Base-by-base conservation (phyloP, 2,113 vertebrate species). In the Cyprinus carpio region DNA sequence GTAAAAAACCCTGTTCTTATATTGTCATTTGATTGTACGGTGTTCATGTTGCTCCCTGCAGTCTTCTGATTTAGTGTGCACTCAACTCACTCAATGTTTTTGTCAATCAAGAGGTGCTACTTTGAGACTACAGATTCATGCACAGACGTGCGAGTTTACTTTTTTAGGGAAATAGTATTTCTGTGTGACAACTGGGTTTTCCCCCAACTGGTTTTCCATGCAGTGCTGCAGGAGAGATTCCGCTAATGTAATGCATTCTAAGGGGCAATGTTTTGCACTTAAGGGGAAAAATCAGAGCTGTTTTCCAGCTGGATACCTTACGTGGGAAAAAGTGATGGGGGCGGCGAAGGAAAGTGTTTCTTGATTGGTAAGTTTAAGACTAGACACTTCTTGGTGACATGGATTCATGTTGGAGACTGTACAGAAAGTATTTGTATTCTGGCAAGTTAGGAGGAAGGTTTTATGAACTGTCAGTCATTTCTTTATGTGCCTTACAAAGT, bases 71-170 rank as follows among this genome's bases (percentile, higher is more conserved):
- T 16, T 49, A 40, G 8, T 27, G 6, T 10, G 56, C 20, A 76
- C 69, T 86, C 85, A 58, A 18, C 62, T 85, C 75, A 82, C 71
- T 71, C 84, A 65, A 82, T 20, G n/a, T 23, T 7, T 3, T 31
- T 67, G 4, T 69, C 72, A 1, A 75, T 86, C 65, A 85, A 88
- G 34, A 75, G 37, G 9, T 81, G 43, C 89, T 75, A 27, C 79
- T 88, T 87, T 84, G 82, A 85, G 87, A 87, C 75, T 65, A 69
- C 86, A 85, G 74, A 82, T 81, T 84, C 82, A 83, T 85, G 77
- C 88, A 84, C 78, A 77, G 54, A 88, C 84, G 83, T 46, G 13
- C 76, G 12, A 69, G 12, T 62, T 51, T 43, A 64, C 49, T 12
- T 64, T 76, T 67, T 83, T 40, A 43, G 43, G 29, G 11, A 60